Evolutionary conservation across 2,113 vertebrate genomes (phyloP).

Genomic region (Podocnemis expansa): DNA sequence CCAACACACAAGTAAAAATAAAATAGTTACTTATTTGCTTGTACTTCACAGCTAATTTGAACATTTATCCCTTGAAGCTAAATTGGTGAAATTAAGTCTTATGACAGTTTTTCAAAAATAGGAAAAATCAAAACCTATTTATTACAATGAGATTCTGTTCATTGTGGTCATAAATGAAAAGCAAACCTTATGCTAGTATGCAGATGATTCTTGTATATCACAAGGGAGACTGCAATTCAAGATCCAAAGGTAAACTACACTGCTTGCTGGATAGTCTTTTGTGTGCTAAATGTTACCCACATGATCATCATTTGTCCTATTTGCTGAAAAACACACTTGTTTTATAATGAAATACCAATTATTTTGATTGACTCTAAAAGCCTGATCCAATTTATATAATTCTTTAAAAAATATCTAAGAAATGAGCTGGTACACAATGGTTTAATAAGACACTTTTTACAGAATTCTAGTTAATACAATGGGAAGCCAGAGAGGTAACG

Average conservation of each 20-base stretch:
- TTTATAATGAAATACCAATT: constrained; percentile 15
- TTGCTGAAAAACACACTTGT: neutral
- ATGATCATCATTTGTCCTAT: neutral
- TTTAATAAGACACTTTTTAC: constrained; percentile 20
- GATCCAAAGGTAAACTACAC: neutral
- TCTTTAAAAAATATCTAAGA: neutral
- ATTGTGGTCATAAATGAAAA: neutral
- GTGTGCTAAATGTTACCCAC: neutral
- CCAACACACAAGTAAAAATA: neutral
- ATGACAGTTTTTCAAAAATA: neutral
- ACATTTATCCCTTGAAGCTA: neutral
- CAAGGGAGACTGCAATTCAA: neutral
- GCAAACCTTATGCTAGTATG: neutral
- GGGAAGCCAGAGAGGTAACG: constrained; percentile 53
- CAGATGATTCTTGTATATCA: neutral
- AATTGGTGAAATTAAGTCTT: neutral
- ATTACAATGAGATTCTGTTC: neutral
- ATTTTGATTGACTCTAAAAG: neutral
- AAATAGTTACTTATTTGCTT: neutral
- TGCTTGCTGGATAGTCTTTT: neutral
- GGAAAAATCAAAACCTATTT: neutral
- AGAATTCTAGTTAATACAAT: constrained; percentile 23
- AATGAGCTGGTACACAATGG: neutral
- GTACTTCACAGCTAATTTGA: neutral
- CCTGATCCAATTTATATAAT: neutral